phyloP scores from a whole-genome alignment of 2,113 vertebrate genomes.

The Corvus moneduloides region DNA sequence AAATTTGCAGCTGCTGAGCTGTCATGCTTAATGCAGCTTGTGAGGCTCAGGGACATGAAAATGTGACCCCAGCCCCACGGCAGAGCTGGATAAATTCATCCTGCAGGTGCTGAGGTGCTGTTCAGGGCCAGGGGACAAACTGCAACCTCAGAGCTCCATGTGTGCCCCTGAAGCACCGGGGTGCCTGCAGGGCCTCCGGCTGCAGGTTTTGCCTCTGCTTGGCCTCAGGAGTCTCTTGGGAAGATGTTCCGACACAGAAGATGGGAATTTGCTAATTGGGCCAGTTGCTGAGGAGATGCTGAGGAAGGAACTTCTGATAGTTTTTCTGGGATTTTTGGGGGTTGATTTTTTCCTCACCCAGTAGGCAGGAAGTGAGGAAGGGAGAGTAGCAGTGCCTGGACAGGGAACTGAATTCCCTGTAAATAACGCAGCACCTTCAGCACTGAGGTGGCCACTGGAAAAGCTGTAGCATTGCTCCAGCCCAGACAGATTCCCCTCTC shows the following conservation, averaged over 20 bases:
- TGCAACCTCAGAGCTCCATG: neutral
- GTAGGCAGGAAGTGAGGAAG: neutral
- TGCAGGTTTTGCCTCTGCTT: neutral
- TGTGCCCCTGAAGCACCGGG: neutral
- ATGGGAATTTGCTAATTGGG: neutral
- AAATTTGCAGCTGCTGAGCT: neutral
- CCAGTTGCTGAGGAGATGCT: neutral
- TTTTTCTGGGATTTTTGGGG: neutral
- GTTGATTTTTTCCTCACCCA: accelerated
- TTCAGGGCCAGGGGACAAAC: neutral
- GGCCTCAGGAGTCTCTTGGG: neutral
- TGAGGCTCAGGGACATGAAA: neutral
- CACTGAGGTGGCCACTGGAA: neutral
- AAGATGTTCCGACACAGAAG: neutral
- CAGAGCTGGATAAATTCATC: neutral
- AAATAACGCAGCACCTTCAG: neutral
- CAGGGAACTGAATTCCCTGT: neutral
- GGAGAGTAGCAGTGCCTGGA: neutral
- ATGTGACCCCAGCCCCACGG: neutral
- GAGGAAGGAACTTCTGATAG: neutral
- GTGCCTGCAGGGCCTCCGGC: neutral
- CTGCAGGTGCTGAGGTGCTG: neutral
- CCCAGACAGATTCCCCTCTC: neutral
- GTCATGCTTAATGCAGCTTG: neutral
- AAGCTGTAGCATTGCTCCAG: neutral